Percentiles rank a stretch among this genome's conserved stretches.
phyloP scores from a whole-genome alignment of 2,797 vertebrate species.

The Syndactyla subalaris region DNA sequence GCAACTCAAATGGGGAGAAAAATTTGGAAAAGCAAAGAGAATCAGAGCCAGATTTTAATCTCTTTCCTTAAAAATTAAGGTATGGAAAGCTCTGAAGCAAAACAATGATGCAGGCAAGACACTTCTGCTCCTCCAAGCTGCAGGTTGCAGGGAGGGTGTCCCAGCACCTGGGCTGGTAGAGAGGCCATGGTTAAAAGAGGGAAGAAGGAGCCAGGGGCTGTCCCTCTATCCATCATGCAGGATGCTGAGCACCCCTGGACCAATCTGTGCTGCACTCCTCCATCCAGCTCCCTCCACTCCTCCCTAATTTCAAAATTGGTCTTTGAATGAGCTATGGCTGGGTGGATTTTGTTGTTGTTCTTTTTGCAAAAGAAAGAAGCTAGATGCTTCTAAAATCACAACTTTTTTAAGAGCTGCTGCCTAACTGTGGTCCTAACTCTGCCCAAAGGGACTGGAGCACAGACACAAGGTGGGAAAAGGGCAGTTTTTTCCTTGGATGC shows the following conservation, averaged over 20 bases:
- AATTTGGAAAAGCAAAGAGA: background rate
- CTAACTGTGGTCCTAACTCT: background rate
- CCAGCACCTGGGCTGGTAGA: background rate
- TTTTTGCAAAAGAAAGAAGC: background rate
- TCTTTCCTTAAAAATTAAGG: background rate
- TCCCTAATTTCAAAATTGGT: background rate
- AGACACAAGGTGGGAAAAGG: background rate
- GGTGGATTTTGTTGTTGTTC: background rate
- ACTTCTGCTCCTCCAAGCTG: background rate
- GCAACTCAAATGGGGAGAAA: background rate
- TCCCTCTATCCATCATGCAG: background rate
- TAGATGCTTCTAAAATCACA: background rate
- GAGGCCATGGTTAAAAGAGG: accelerated
- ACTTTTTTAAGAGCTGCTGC: background rate
- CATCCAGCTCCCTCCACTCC: background rate
- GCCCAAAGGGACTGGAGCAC: background rate
- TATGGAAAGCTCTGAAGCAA: background rate
- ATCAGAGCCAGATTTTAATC: background rate
- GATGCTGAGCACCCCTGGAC: background rate
- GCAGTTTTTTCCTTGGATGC: background rate
- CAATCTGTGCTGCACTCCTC: background rate
- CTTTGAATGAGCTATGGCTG: background rate
- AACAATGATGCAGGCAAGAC: background rate
- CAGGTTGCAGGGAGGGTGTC: background rate
- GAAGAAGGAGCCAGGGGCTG: background rate